Evolutionary conservation across 2,113 vertebrate species (phyloP).

Genomic region (Alethe castanea): DNA sequence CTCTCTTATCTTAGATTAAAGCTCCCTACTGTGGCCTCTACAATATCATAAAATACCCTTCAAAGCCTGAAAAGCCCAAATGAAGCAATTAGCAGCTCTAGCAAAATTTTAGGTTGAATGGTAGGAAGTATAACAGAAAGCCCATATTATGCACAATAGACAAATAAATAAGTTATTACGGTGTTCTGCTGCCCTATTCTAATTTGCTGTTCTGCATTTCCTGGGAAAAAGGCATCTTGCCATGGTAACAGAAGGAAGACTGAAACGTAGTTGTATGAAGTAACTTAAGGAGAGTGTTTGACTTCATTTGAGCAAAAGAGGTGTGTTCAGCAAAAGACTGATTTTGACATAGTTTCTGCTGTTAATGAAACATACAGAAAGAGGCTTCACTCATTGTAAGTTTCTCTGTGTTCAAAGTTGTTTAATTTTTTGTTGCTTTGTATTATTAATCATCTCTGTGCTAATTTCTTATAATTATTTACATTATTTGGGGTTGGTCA

Average conservation of each 20-base stretch:
- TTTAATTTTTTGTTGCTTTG: not conserved
- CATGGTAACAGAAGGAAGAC: not conserved
- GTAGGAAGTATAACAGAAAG: not conserved
- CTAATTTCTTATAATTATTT: not conserved
- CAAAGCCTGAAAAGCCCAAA: not conserved
- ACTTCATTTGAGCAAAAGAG: not conserved
- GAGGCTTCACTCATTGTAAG: not conserved
- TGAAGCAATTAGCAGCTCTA: not conserved
- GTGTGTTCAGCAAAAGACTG: not conserved
- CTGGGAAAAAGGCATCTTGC: not conserved
- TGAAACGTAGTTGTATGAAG: fast-evolving
- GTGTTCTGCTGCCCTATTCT: not conserved
- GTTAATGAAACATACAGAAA: not conserved
- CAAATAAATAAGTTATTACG: not conserved
- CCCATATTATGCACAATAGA: not conserved
- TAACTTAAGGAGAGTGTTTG: not conserved
- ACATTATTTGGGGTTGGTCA: not conserved
- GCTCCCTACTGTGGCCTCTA: not conserved
- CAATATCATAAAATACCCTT: not conserved
- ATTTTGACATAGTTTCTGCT: not conserved
- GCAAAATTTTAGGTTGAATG: not conserved
- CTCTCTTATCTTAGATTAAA: not conserved
- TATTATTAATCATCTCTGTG: not conserved
- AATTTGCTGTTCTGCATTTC: not conserved
- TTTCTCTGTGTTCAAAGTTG: not conserved